These are phyloP conservation scores for Desmophyllum pertusum DNA, from an alignment of 92 coral and sea anemone genomes.

Conservation along the genomic window DNA sequence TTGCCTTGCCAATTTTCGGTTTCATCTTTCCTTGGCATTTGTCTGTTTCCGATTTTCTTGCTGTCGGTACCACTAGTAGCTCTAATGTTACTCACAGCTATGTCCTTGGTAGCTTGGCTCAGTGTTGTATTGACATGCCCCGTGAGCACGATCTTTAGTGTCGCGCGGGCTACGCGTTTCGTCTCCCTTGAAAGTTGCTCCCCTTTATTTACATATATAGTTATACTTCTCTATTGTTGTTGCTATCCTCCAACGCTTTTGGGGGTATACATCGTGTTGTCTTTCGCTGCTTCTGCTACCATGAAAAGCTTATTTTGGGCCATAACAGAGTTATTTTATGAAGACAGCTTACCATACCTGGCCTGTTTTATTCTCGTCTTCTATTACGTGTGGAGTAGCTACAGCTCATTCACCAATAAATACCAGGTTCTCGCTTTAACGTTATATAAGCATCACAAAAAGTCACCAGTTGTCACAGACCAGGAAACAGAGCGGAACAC, in stretches of 20 bases:
- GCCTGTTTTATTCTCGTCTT: constrained; percentile 19
- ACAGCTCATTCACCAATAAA: constrained; percentile 20
- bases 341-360: not conserved
- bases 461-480: not conserved
- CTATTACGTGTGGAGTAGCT: constrained; percentile 29
- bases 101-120: too few species aligned
- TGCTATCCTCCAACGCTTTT: too few species aligned
- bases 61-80: too few species aligned
- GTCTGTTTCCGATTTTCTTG: too few species aligned
- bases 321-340: not conserved
- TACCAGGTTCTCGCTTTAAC: constrained; percentile 32
- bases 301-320: not conserved
- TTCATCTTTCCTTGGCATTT: not conserved
- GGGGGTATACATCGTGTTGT: not conserved
- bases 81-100: too few species aligned
- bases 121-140: too few species aligned
- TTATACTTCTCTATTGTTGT: too few species aligned
- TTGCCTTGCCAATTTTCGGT: not conserved
- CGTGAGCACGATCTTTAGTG: too few species aligned
- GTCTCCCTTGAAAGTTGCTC: too few species aligned
- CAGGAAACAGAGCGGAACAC: not conserved
- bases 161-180: too few species aligned
- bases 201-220: too few species aligned
- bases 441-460: constrained; percentile 11
- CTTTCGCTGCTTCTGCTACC: not conserved